Conservation (phyloP, 2,888 invertebrate species). For the Mesoligia furuncula region DNA sequence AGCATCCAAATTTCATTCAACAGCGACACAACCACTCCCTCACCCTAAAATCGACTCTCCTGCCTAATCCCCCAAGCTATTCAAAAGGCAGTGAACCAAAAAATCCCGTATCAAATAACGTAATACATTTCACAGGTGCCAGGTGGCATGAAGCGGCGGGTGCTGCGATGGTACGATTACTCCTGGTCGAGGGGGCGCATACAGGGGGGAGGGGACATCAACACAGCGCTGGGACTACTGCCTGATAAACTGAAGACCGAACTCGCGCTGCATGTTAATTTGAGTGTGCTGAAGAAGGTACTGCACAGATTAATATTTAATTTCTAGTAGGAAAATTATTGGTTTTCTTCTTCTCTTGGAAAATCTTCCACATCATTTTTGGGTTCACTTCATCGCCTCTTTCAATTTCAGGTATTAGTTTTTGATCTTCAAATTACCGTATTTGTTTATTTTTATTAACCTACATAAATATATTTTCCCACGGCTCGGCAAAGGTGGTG, state of each 20-base stretch:
- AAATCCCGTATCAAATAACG: conserved; percentile 7
- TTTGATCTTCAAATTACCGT: neutral
- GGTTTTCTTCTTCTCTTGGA: neutral
- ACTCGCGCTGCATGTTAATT: conserved; percentile 98
- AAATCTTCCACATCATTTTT: neutral
- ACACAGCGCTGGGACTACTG: conserved; percentile 97
- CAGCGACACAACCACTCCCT: neutral
- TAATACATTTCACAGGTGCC: conserved; percentile 91
- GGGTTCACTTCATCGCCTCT: neutral
- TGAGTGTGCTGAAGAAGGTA: conserved; percentile 98
- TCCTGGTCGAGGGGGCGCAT: conserved; percentile 99
- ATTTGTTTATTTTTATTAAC: neutral
- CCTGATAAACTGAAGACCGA: conserved; percentile 99
- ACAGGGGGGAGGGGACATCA: conserved; percentile 98
- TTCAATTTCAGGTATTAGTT: neutral
- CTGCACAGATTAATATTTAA: neutral
- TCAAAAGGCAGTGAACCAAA: neutral
- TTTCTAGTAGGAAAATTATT: neutral
- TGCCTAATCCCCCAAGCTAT: neutral
- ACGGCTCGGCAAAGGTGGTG: neutral
- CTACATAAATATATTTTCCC: too few relatives aligned
- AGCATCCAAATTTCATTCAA: neutral
- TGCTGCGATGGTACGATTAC: conserved; percentile 99
- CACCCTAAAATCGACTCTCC: neutral
- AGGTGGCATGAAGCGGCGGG: conserved; percentile 98